Conservation (phyloP, 1,140 invertebrate species). For the Triops longicaudatus region DNA sequence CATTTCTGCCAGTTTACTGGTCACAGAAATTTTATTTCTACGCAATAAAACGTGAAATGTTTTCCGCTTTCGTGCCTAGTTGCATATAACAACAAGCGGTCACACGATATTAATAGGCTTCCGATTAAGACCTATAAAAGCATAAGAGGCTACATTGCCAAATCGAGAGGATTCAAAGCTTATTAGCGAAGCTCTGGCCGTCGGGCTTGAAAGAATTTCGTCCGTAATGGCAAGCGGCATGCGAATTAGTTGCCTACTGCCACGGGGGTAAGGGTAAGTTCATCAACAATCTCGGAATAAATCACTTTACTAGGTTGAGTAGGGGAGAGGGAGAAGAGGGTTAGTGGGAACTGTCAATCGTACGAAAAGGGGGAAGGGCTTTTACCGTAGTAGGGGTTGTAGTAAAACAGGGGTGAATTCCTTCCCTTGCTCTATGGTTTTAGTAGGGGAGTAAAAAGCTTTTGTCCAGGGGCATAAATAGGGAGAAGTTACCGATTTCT, state of each 20-base stretch:
- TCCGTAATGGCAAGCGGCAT: neutral
- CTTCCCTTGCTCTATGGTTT: no score
- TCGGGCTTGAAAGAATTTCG: neutral
- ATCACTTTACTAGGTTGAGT: neutral
- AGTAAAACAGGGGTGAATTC: neutral
- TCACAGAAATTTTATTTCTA: no score
- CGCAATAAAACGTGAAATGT: no score
- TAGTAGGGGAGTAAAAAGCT: neutral
- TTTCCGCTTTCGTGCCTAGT: no score
- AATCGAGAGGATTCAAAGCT: no score
- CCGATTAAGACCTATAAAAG: no score
- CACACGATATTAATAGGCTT: no score
- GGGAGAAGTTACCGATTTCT: no score
- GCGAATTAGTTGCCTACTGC: neutral
- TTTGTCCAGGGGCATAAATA: neutral
- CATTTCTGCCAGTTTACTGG: no score
- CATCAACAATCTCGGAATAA: constrained; percentile 12
- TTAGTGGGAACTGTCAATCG: neutral
- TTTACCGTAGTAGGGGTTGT: neutral
- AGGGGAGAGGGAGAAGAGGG: neutral
- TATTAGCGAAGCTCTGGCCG: no score
- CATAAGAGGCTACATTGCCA: no score
- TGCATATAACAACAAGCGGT: no score
- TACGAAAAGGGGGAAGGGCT: neutral
- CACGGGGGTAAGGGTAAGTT: neutral